Percentiles rank a stretch among this genome's conserved stretches.
phyloP scores from a whole-genome alignment of 2,797 vertebrate genomes.

The Malacoctenus gilli region DNA sequence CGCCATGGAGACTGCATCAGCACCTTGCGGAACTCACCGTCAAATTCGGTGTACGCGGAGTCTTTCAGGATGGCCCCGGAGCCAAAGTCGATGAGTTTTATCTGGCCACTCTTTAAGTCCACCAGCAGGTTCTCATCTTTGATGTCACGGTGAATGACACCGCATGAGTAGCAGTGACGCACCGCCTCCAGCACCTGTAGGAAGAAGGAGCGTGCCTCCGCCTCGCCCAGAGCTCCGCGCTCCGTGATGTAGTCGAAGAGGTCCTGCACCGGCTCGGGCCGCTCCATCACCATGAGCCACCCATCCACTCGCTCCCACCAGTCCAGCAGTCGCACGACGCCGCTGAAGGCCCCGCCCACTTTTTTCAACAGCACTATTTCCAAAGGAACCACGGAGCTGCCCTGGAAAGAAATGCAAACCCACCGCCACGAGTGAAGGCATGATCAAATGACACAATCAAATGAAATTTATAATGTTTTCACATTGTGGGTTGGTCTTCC shows the following conservation, averaged over 20 bases:
- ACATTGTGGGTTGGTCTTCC: no score
- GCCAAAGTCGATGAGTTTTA: conserved; percentile 95
- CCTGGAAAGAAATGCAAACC: conserved; percentile 15
- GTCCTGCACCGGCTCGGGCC: conserved; percentile 89
- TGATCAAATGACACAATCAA: no score
- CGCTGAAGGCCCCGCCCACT: conserved; percentile 87
- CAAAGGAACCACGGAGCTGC: conserved; percentile 86
- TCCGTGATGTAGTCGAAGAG: conserved; percentile 95
- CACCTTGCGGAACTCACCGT: conserved; percentile 80
- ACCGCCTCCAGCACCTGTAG: conserved; percentile 91
- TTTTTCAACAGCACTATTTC: conserved; percentile 93
- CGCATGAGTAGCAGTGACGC: conserved; percentile 89
- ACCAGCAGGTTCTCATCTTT: conserved; percentile 95
- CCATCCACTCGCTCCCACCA: conserved; percentile 91
- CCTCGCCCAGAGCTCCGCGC: conserved; percentile 89
- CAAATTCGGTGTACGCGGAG: conserved; percentile 92
- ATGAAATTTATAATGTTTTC: no score
- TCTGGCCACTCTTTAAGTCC: conserved; percentile 87
- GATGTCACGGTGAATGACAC: conserved; percentile 91
- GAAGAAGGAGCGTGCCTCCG: conserved; percentile 88
- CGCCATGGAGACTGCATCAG: no score
- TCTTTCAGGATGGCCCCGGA: conserved; percentile 93
- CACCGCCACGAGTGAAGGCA: no score
- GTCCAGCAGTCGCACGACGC: conserved; percentile 90
- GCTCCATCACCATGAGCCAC: conserved; percentile 91